Evolutionary conservation across 2,888 invertebrate genomes (phyloP), one percentile per base, ranked within the genome.

Genomic region (Venusia cambrica): DNA sequence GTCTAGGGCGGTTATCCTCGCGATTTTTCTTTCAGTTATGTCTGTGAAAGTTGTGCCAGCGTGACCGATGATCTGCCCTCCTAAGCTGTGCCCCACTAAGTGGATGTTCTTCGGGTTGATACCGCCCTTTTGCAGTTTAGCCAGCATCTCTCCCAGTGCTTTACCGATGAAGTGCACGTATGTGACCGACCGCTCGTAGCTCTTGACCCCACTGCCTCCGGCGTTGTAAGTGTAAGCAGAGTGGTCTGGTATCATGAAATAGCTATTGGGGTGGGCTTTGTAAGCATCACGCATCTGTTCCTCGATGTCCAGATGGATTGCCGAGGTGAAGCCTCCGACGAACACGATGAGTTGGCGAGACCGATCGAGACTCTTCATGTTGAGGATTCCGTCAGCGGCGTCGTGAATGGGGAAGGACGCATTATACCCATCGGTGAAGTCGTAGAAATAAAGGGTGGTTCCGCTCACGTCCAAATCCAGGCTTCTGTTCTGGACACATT

Each of bases 181-280:
- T 41, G 55, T 69, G 3, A 84, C 81, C 0, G 85, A 76, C 33
- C 84, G 62, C 36, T 78, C 78, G 37, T 85, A 87, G 29, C 83
- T 74, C 38, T 72, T 77, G 1, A 73, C 66, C 5, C 38, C 38
- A 25, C 62, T 46, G 0, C 83, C 81, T 16, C 63, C 58, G 0
- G 63, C 64, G 14, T 75, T 71, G 22, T 84, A 72, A 0, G 85
- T 87, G 41, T 85, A 87, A 0, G 58, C 58, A 1, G 80, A 81
- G 51, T 85, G 87, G 26, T 87, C 85, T 0, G 85, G 49, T n/a
- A 87, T 81, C 16, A 84, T 77, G 1, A 87, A 48, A 28, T 84
- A 84, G 36, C 73, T 80, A 15, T 83, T 72, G 0, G 81, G 77
- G 13, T 66, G 61, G 15, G 63, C 57, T 24, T 57, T 62, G 38